These are phyloP conservation scores for Capricornis sumatraensis DNA, from an alignment of 2,113 vertebrate species.

Conservation along the genomic window DNA sequence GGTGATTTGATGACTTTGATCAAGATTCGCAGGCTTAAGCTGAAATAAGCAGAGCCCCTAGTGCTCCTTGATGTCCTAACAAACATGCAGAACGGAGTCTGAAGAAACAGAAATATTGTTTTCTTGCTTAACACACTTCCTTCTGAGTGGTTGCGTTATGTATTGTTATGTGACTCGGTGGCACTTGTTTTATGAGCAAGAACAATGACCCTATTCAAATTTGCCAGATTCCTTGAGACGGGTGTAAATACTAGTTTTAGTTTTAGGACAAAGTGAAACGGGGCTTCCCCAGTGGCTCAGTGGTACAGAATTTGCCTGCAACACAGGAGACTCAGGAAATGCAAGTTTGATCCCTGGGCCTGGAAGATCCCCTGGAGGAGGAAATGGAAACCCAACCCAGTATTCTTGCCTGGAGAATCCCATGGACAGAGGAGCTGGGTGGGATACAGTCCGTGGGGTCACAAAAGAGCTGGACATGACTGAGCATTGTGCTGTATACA, in stretches of 20 bases:
- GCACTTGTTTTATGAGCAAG: not conserved
- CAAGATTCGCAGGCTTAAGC: not conserved
- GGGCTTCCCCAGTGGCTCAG: not conserved
- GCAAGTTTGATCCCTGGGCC: not conserved
- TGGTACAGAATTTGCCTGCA: not conserved
- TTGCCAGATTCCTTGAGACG: not conserved
- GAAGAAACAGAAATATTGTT: not conserved
- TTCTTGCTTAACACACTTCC: not conserved
- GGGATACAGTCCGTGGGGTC: not conserved
- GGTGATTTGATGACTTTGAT: not conserved
- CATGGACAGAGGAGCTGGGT: not conserved
- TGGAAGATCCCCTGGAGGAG: not conserved
- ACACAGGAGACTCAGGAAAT: not conserved
- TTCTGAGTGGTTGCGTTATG: not conserved
- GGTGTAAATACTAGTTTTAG: not conserved
- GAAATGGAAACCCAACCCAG: not conserved
- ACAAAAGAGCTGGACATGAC: not conserved
- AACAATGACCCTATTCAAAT: not conserved
- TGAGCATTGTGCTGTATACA: not conserved
- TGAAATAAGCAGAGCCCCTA: not conserved
- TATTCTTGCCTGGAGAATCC: not conserved
- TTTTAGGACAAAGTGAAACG: rapidly evolving
- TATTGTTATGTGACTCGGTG: rapidly evolving
- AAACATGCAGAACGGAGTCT: not conserved
- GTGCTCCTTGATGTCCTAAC: too few relatives aligned